Percentiles rank a stretch among this genome's conserved stretches.
Evolutionary conservation across 2,888 invertebrate species (phyloP).

Genomic region (Danaus chrysippus): DNA sequence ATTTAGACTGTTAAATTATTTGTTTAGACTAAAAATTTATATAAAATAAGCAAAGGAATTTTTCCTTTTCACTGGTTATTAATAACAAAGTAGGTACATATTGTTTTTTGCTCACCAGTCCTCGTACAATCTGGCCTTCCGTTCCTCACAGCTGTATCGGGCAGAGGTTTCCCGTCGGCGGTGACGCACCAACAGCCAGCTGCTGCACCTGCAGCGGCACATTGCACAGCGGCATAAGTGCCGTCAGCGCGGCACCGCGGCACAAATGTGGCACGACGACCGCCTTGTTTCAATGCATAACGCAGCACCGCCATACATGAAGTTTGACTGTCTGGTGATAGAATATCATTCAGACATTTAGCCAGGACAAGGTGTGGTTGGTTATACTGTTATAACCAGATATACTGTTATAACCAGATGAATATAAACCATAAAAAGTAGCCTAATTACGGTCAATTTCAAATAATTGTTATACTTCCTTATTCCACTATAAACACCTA

Average conservation of each 20-base stretch:
- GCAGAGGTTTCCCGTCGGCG: slow-evolving; percentile 88
- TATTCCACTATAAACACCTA: too few relatives aligned
- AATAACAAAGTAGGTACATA: too few relatives aligned
- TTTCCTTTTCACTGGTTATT: too few relatives aligned
- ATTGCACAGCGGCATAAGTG: slow-evolving; percentile 91
- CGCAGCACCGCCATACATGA: slow-evolving; percentile 71
- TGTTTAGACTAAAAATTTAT: too few relatives aligned
- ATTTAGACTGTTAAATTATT: too few relatives aligned
- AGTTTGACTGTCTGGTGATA: slow-evolving; percentile 61
- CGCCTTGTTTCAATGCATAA: slow-evolving; percentile 62
- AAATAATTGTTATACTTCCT: too few relatives aligned
- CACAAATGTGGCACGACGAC: slow-evolving; percentile 79
- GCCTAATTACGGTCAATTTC: too few relatives aligned
- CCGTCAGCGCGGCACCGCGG: slow-evolving; percentile 92
- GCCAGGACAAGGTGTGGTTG: too few relatives aligned
- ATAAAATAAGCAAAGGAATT: too few relatives aligned
- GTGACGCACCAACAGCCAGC: slow-evolving; percentile 96
- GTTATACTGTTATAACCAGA: too few relatives aligned
- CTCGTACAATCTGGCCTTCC: slow-evolving; percentile 83
- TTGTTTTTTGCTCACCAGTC: slow-evolving; percentile 50
- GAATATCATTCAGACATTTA: background rate
- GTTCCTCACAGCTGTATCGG: slow-evolving; percentile 86
- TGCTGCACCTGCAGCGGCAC: slow-evolving; percentile 85
- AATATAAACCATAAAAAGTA: too few relatives aligned
- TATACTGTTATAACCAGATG: too few relatives aligned